Conservation (phyloP, 2,797 vertebrate species). For the Lophotriccus pileatus region DNA sequence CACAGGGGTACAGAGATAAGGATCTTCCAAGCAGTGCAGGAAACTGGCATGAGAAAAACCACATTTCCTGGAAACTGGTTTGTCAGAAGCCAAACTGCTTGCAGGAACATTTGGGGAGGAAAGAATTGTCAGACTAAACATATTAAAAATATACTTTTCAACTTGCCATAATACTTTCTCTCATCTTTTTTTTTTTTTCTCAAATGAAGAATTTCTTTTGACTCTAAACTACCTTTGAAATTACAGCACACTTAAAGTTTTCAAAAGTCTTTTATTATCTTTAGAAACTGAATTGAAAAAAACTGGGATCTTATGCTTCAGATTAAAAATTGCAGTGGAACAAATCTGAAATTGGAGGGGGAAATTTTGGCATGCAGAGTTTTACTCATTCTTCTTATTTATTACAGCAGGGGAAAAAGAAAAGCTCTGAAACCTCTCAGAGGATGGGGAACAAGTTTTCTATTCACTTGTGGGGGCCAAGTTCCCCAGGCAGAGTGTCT, state of each 20-base stretch:
- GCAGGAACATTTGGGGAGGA: not conserved
- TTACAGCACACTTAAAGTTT: not conserved
- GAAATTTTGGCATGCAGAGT: not conserved
- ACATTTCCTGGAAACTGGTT: not conserved
- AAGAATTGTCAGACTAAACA: not conserved
- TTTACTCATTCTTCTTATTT: not conserved
- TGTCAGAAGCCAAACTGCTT: not conserved
- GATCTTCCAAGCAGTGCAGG: not conserved
- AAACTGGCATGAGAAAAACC: not conserved
- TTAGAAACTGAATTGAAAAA: not conserved
- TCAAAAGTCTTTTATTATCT: not conserved
- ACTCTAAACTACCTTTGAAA: not conserved
- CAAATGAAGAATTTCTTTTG: not conserved
- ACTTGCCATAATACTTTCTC: fast-evolving
- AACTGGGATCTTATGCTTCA: not conserved
- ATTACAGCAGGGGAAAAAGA: not conserved
- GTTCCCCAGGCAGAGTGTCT: not conserved
- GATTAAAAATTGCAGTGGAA: not conserved
- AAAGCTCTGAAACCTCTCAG: slow-evolving; percentile 2
- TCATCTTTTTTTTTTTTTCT: not conserved
- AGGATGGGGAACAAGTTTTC: not conserved
- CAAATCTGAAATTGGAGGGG: not conserved
- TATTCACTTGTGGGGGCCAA: not conserved
- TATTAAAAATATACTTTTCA: not conserved
- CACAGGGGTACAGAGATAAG: not conserved